Conservation (phyloP, 1,140 invertebrate genomes). For the Trinorchestia longiramus region DNA sequence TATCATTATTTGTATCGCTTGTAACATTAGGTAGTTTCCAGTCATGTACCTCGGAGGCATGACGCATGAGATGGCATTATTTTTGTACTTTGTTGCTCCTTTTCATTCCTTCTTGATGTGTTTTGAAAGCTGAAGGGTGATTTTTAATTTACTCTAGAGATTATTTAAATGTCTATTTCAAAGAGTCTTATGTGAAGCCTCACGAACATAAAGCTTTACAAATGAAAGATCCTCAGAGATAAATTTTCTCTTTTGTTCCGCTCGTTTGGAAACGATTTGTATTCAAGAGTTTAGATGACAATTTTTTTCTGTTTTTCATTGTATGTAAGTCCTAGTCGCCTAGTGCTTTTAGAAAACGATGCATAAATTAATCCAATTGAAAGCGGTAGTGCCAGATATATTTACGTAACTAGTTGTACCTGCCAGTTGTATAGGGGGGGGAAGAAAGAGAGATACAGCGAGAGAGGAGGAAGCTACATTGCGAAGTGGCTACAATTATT, state of each 20-base stretch:
- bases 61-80: conserved; percentile 16
- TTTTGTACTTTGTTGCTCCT: not conserved
- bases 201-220: not conserved
- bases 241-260: not conserved
- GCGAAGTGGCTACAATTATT: not conserved
- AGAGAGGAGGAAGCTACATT: no score
- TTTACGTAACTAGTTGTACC: not conserved
- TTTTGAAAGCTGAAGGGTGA: not conserved
- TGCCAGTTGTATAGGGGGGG: not conserved
- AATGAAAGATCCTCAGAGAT: not conserved
- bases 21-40: not conserved
- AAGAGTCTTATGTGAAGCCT: not conserved
- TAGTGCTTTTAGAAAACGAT: not conserved
- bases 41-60: not conserved
- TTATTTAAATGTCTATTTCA: not conserved
- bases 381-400: not conserved
- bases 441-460: no score
- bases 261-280: not conserved
- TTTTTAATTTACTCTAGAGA: not conserved
- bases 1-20: not conserved
- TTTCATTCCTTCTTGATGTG: not conserved
- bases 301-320: not conserved
- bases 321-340: not conserved
- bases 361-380: not conserved
- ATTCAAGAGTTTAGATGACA: not conserved